Evolutionary conservation across 2,888 invertebrate species (phyloP).

Genomic region (Andrena bucephala): DNA sequence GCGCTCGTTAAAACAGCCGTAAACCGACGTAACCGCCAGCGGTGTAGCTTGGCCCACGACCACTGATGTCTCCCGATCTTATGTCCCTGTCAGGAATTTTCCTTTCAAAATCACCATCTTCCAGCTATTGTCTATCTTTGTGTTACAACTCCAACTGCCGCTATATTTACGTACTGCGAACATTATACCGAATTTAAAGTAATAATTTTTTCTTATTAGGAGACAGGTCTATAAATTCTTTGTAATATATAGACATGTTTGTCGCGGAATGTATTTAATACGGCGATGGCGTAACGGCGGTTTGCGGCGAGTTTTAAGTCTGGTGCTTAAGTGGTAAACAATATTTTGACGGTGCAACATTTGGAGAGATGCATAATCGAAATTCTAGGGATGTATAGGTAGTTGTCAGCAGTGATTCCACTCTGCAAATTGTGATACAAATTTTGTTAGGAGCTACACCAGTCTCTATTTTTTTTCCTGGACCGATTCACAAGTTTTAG

Average conservation of each 20-base stretch:
- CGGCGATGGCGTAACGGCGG: not conserved
- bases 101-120: conserved; percentile 23
- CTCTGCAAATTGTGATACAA: not conserved
- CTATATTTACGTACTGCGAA: not conserved
- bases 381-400: not conserved
- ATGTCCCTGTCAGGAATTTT: conserved; percentile 44
- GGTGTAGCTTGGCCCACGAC: conserved; percentile 67
- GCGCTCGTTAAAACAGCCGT: conserved; percentile 84
- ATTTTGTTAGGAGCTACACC: not conserved
- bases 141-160: not conserved
- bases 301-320: not conserved
- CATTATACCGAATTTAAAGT: not conserved
- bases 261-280: not conserved
- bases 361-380: no score
- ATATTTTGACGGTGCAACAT: not conserved
- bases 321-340: not conserved
- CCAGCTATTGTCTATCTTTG: conserved; percentile 21
- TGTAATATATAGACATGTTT: not conserved
- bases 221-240: not conserved
- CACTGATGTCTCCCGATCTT: conserved; percentile 54
- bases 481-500: not conserved
- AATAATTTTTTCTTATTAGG: not conserved
- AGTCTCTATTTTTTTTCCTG: not conserved
- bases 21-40: conserved; percentile 82
- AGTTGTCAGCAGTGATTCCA: not conserved